Conservation (phyloP, 37 sponge, comb jelly and placozoan genomes). For the Crambe crambe region DNA sequence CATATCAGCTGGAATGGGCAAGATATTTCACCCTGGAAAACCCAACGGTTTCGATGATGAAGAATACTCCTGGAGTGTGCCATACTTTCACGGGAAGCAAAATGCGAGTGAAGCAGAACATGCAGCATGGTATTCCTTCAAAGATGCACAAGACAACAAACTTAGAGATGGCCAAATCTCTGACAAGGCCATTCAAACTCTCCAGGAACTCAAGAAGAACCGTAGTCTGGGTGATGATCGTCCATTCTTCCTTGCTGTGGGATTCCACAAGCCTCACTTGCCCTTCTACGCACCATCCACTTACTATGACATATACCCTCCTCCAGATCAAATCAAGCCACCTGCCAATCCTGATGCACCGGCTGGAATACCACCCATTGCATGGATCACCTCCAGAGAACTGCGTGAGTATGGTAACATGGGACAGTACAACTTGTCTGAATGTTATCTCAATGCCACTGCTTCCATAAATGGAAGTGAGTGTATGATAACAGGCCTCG, state of each 20-base stretch:
- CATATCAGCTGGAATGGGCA: slow-evolving; percentile 51
- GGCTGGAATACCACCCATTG: slow-evolving; percentile 23
- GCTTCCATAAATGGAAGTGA: slow-evolving; percentile 16
- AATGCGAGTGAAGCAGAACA: not conserved
- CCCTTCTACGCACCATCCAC: slow-evolving; percentile 24
- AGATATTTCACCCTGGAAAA: slow-evolving; percentile 57
- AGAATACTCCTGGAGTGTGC: slow-evolving; percentile 50
- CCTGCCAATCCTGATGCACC: slow-evolving; percentile 42
- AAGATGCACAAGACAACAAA: slow-evolving; percentile 9
- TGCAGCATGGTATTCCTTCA: slow-evolving; percentile 36
- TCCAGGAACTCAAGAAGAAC: slow-evolving; percentile 16
- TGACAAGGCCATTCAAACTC: slow-evolving; percentile 32
- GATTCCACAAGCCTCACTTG: slow-evolving; percentile 46
- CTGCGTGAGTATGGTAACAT: not conserved
- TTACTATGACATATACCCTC: slow-evolving; percentile 40
- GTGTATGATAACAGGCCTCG: slow-evolving; percentile 6
- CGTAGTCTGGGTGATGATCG: slow-evolving; percentile 27
- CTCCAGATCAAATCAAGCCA: slow-evolving; percentile 15
- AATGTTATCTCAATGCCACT: slow-evolving; percentile 7
- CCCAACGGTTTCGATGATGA: slow-evolving; percentile 48
- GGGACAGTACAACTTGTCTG: not conserved
- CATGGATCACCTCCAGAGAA: not conserved
- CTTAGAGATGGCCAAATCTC: slow-evolving; percentile 50
- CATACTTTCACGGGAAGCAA: slow-evolving; percentile 22
- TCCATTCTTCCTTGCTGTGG: slow-evolving; percentile 45